Evolutionary conservation across 2,797 vertebrate species (phyloP).

Genomic region (Crenuchus spilurus): DNA sequence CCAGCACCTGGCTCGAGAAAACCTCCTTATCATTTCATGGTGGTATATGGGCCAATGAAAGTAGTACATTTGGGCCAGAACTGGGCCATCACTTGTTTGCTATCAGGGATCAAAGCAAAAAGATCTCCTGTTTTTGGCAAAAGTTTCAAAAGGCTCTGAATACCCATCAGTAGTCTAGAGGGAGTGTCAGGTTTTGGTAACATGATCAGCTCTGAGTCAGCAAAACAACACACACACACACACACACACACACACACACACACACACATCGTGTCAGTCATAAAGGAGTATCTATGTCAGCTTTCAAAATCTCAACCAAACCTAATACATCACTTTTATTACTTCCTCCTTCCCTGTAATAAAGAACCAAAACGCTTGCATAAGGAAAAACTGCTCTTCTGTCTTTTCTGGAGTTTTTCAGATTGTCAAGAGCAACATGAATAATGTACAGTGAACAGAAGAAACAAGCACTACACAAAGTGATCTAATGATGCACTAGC

Average conservation of each 20-base stretch:
- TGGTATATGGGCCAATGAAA: too few species aligned
- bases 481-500: background rate
- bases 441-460: background rate
- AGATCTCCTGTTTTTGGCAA: background rate
- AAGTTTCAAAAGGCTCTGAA: conserved; percentile 1
- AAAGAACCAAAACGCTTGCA: background rate
- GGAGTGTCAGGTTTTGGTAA: conserved; percentile 52
- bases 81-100: too few species aligned
- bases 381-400: too few species aligned
- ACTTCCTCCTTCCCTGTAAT: background rate
- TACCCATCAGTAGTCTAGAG: conserved; percentile 12
- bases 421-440: background rate
- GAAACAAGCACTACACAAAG: background rate
- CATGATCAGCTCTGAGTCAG: conserved; percentile 30
- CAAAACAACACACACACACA: conserved; percentile 9
- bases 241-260: background rate
- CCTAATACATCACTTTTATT: background rate
- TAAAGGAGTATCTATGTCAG: conserved; percentile 30
- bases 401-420: too few species aligned
- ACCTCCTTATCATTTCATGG: too few species aligned
- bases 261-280: too few species aligned
- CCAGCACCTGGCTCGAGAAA: too few species aligned
- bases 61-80: too few species aligned
- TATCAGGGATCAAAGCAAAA: too few species aligned
- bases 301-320: background rate